Base-by-base conservation (phyloP, 1,140 invertebrate genomes). In the Telenomus remus region DNA sequence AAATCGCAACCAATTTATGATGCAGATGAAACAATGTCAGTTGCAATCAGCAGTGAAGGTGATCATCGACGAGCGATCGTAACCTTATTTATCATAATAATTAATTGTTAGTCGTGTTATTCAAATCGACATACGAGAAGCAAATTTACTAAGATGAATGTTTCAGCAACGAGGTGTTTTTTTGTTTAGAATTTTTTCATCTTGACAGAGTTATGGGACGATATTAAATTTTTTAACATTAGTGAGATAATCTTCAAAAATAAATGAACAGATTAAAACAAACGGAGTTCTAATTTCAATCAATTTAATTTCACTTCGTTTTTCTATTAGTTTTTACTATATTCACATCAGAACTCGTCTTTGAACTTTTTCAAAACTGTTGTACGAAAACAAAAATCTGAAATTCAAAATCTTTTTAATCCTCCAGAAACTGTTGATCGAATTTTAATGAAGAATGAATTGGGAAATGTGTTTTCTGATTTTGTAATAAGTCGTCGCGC, bases 281-380 rank as follows among this genome's bases (percentile, higher is more conserved):
- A n/a, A n/a, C n/a, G n/a, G n/a, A 61, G 57, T 61, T 70, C 16
- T 43, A 19, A n/a, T 27, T n/a, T 56, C 57, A 44, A 51, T 46
- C 56, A 63, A 71, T 55, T 44, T 50, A 44, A 53, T 60, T 69
- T 54, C 39, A 60, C 47, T 60, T 33, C 13, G n/a, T n/a, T n/a
- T n/a, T n/a, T n/a, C n/a, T n/a, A n/a, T n/a, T n/a, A n/a, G n/a
- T n/a, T n/a, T n/a, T n/a, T n/a, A n/a, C n/a, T n/a, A n/a, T n/a
- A 54, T 47, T 46, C 37, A 7, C 48, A 44, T 34, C 10, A 10
- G 14, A 43, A 44, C 43, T 51, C 10, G 19, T n/a, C 39, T 13
- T 60, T 4, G 27, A 6, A 27, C 2, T 27, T 27, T 27, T 27
- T 27, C 19, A n/a, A n/a, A n/a, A n/a, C n/a, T n/a, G 19, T 27